Base-by-base conservation (phyloP, 1,140 invertebrate genomes). In the Rhynchophorus ferrugineus region DNA sequence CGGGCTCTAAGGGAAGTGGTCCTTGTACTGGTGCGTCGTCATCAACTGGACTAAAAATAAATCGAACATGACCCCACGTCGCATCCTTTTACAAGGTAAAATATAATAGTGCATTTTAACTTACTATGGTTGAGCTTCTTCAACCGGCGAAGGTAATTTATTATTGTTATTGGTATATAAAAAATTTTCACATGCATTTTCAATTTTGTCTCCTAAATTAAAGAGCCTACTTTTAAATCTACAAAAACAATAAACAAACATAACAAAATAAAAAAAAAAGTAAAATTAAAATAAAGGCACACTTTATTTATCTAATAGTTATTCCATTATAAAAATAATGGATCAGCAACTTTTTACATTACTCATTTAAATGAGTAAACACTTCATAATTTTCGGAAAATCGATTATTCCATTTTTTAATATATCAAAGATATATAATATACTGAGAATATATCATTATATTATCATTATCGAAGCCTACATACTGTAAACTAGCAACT, bases 1-100 rank as follows among this genome's bases (percentile, higher is more conserved):
- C 89, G 11, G 95, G 95, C 71, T 98, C 95, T 50, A 83, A 86
- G 44, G 94, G 94, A 58, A 98, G 79, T 18, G 95, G 95, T 11
- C 95, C 95, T 73, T 97, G 91, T 1, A 98, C 94, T 17, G 91
- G 87, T 21, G 85, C 80, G 63, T 93, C 90, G 34, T 87, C 84
- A 43, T 83, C 82, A 22, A 81, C 75, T 13, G 71, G 67, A 36
- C 73, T 77, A 54, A 21, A 68, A 69, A 51, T 57, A 60, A 56
- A 42, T 14, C 20, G 9, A 2, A n/a, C n/a, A n/a, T 33, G 29
- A 33, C 29, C 29, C 6, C 29, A 33, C n/a, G 6, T 6, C 29
- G 6, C 29, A 16, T 3, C 14, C 14, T 16, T 6, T n/a, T 13
- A 37, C 14, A 37, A 37, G 1, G 17, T n/a, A 3, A 13, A 6